Evolutionary conservation across 1,140 invertebrate species (phyloP).

Genomic region (Platyscapa corneri): DNA sequence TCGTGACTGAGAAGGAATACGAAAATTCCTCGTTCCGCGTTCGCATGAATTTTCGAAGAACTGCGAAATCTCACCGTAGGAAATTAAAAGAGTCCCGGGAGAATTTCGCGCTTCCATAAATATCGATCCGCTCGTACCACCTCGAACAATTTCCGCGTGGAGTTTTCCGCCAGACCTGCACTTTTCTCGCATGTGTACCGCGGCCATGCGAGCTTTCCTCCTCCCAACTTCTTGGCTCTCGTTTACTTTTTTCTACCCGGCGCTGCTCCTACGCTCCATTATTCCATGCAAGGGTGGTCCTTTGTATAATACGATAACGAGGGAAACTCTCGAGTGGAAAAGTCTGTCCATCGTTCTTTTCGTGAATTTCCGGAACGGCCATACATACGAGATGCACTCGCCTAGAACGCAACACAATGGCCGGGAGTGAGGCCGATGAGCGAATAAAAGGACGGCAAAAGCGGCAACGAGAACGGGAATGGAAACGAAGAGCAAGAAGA

Average conservation of each 20-base stretch:
- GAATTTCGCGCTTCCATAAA: background rate
- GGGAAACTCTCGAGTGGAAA: conserved; percentile 26
- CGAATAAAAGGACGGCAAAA: too few species aligned
- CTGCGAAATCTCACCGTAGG: background rate
- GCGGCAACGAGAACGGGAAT: too few species aligned
- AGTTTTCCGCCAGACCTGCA: conserved; percentile 36
- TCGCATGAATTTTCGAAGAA: background rate
- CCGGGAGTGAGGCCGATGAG: background rate
- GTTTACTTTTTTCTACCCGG: background rate
- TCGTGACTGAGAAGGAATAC: background rate
- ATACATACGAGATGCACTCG: background rate
- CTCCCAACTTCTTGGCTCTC: background rate
- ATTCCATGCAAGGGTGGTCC: background rate
- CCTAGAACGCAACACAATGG: background rate
- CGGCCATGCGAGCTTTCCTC: background rate
- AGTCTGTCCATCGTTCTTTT: background rate
- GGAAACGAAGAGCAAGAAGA: too few species aligned
- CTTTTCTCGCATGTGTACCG: conserved; percentile 40
- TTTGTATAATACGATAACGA: conserved; percentile 19
- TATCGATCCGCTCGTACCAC: background rate
- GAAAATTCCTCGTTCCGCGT: background rate
- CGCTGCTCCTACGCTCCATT: background rate
- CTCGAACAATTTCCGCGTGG: background rate
- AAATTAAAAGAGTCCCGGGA: conserved; percentile 14
- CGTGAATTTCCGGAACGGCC: background rate